Percentiles rank a stretch among this genome's conserved stretches.
Evolutionary conservation across 2,888 invertebrate genomes (phyloP).

Genomic region (Pandemis heparana): DNA sequence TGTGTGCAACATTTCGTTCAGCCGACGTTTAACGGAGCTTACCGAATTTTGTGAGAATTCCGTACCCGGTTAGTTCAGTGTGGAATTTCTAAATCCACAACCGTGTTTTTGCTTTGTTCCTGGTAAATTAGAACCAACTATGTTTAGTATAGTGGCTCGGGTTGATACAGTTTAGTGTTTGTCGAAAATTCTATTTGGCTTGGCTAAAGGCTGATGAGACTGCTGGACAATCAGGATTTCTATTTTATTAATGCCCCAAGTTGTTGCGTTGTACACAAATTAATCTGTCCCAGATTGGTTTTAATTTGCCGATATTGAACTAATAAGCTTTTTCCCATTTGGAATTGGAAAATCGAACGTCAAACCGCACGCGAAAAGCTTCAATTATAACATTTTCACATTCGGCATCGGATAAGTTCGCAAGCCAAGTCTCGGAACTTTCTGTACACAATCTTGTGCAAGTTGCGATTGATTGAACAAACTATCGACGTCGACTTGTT

Average conservation of each 20-base stretch:
- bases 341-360: not conserved
- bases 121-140: conserved; percentile 58
- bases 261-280: not conserved
- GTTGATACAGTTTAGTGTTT: conserved; percentile 8
- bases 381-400: conserved; percentile 38
- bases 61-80: conserved; percentile 47
- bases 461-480: conserved; percentile 66
- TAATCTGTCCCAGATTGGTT: not conserved
- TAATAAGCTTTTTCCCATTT: conserved; percentile 6
- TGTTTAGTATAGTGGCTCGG: conserved; percentile 48
- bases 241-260: too few relatives aligned
- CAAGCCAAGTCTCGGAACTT: conserved; percentile 46
- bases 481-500: conserved; percentile 56
- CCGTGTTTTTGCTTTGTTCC: conserved; percentile 59
- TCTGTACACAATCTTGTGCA: conserved; percentile 57
- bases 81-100: conserved; percentile 57
- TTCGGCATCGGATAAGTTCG: conserved; percentile 45
- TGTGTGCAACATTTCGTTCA: conserved; percentile 22
- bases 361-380: not conserved
- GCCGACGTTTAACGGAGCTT: conserved; percentile 39
- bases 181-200: not conserved
- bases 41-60: conserved; percentile 55
- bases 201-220: too few relatives aligned
- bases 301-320: not conserved
- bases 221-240: too few relatives aligned